Conservation (phyloP, 2,888 invertebrate genomes). For the Oxycera nigricornis region DNA sequence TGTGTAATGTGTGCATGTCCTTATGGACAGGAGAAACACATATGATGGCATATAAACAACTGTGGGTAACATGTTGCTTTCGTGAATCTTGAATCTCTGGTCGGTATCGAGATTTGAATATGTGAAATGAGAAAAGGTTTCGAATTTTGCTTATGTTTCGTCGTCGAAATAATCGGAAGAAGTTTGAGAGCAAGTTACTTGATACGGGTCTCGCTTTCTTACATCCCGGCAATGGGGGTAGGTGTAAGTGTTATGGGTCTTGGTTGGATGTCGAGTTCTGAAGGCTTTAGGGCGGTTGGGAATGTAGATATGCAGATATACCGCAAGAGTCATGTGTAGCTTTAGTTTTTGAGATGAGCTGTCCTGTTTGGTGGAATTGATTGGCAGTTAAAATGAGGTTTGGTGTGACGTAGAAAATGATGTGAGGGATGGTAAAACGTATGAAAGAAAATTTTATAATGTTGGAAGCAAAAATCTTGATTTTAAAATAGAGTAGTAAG, state of each 20-base stretch:
- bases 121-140: slow-evolving; percentile 42
- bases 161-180: slow-evolving; percentile 32
- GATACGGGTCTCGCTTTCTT: slow-evolving; percentile 32
- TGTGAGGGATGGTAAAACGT: no score
- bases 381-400: slow-evolving; percentile 36
- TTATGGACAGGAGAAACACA: slow-evolving; percentile 60
- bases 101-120: slow-evolving; percentile 47
- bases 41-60: slow-evolving; percentile 61
- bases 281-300: slow-evolving; percentile 17
- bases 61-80: slow-evolving; percentile 47
- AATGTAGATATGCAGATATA: background rate
- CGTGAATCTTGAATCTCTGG: slow-evolving; percentile 46
- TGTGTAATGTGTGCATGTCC: slow-evolving; percentile 63
- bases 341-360: slow-evolving; percentile 34
- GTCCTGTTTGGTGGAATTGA: slow-evolving; percentile 24
- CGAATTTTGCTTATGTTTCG: slow-evolving; percentile 45
- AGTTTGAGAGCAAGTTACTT: slow-evolving; percentile 18
- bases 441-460: no score
- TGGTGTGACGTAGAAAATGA: background rate
- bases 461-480: no score
- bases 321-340: no score
- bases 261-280: background rate
- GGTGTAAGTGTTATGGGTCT: slow-evolving; percentile 12
- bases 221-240: slow-evolving; percentile 4
- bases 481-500: no score